Base-by-base conservation (phyloP, 2,888 invertebrate genomes). In the Microdon myrmicae region DNA sequence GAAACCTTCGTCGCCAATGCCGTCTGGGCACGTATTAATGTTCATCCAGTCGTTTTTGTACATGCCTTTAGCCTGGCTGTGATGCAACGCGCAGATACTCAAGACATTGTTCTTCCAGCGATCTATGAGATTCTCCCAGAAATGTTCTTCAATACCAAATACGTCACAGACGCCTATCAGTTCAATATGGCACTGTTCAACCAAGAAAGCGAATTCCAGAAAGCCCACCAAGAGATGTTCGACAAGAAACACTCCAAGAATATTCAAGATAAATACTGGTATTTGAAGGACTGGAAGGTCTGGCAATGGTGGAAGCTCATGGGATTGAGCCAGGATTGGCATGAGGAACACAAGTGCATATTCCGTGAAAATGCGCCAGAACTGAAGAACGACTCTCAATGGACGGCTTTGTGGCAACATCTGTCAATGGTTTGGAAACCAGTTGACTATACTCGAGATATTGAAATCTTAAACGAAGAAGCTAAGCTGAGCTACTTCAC, bases 111-210 rank as follows among this genome's bases (percentile, higher is more conserved):
- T 25, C 77, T 90, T 6, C 90, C 90, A 9, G 85, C 89, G 38
- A 81, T 86, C 45, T 88, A 89, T 72, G 90, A 91, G 78, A 81
- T 90, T 61, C 84, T 86, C 75, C 91, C 91, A 0, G 84, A 87
- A 68, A 84, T 83, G 78, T 90, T 88, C 82, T 83, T 87, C 75
- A 87, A 86, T 72, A 81, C 83, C 48, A 85, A 88, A 72, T 83
- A 88, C 58, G 85, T 91, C 75, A 82, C 84, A 29, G 82, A 86
- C 54, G 88, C 87, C 3, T 84, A 87, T 69, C 73, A 80, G 58
- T 79, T 72, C 84, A 84, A 73, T 80, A 85, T 67, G 80, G 83
- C 72, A 81, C 69, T 71, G 48, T 75, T 68, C 70, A 69, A 51
- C 45, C 81, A 81, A 75, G 82, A 41, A 79, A 84, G 20, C 79